Conservation (phyloP, 2,113 vertebrate species). For the human (Homo sapiens) region GRCh38 chr6:57153501-57154000, state of each 20-base stretch:
- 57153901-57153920: conserved; percentile 89
- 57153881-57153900: conserved; percentile 90
- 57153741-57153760: background rate
- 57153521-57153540: too few species aligned
- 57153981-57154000: conserved; percentile 88
- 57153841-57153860: conserved; percentile 74
- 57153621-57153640: too few species aligned
- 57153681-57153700: too few species aligned
- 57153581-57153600: too few species aligned
- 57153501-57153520: too few species aligned
- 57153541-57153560: too few species aligned
- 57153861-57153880: conserved; percentile 88
- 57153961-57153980: conserved; percentile 84
- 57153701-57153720: too few species aligned
- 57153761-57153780: background rate
- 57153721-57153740: background rate
- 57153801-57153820: conserved; percentile 47
- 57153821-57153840: conserved; percentile 27
- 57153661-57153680: too few species aligned
- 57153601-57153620: too few species aligned
- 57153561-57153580: too few species aligned
- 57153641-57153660: too few species aligned
- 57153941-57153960: conserved; percentile 88
- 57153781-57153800: conserved; percentile 46
- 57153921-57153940: conserved; percentile 89